Evolutionary conservation across 1,140 invertebrate species (phyloP), one percentile per base, ranked within the genome.

Genomic region (Gerris buenoi): DNA sequence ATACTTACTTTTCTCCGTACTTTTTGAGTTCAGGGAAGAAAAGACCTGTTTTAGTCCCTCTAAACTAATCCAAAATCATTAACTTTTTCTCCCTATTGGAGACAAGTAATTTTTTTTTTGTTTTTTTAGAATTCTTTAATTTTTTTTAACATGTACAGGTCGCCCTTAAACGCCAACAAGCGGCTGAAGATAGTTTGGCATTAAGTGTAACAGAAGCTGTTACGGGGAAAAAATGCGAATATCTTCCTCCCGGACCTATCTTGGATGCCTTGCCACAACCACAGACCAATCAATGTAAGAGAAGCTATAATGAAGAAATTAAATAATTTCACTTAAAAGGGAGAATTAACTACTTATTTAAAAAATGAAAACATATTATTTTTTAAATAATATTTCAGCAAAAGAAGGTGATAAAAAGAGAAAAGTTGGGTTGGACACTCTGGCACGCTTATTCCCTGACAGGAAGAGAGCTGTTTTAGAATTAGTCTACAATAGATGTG

Each of bases 111-210:
- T n/a, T n/a, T n/a, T n/a, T n/a, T n/a, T n/a, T n/a, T n/a, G n/a
- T n/a, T n/a, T n/a, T n/a, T n/a, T n/a, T n/a, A n/a, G n/a, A n/a
- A n/a, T n/a, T n/a, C n/a, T n/a, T n/a, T n/a, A n/a, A n/a, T n/a
- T n/a, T n/a, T n/a, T n/a, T n/a, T n/a, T n/a, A n/a, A n/a, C n/a
- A 25, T 33, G 27, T 56, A 25, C 77, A 96, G 90, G 95, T 97
- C n/a, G 94, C 95, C 15, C 77, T 98, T 65, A 98, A 98, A 79
- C 80, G 95, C 57, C 94, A 97, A 77, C 95, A 98, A 80, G 95
- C 95, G 0, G 93, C 94, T 0, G 95, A 98, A 81, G 95, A 98
- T 77, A 93, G 93, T 28, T 95, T 97, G 67, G 95, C 95, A 0
- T 78, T 97, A 65, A 91, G 93, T 61, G 81, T 97, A 72, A 86